Evolutionary conservation across 1,140 invertebrate species (phyloP), one percentile per base, ranked within the genome.

Genomic region (Rhyzopertha dominica): DNA sequence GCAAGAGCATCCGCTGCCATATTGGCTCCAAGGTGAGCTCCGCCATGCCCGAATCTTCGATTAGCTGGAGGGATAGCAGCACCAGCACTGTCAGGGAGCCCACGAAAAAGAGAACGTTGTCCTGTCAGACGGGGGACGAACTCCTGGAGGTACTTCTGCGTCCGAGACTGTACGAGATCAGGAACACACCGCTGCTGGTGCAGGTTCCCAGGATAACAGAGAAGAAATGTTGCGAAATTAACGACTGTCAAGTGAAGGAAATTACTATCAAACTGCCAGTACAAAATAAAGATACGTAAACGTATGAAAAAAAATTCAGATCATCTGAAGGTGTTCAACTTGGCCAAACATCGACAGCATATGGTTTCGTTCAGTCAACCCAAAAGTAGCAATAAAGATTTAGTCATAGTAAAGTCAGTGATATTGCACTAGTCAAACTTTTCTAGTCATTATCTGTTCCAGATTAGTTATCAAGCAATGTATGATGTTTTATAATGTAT

Each of bases 1-100:
- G 81, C 25, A 87, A 85, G 62, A 78, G 80, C 18, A 82, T 90
- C 14, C 70, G 87, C 28, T 89, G 85, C 62, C 85, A 90, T 68
- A 84, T 90, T 54, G 87, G 84, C 16, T 65, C 70, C 5, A 61
- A 64, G 29, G 67, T 72, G 0, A 66, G 68, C 4, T 67, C 70
- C 0, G 68, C 70, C 2, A 58, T 71, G 17, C 62, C 67, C 7
- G 65, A 70, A 7, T 60, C 56, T 1, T 43, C 37, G 9, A 56
- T 54, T 26, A 54, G 48, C 25, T 56, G 53, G 59, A 47, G 45
- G 9, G 56, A 61, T 13, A 51, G 47, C 23, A 48, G 38, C n/a
- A 42, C 43, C 44, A 36, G 2, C 20, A 40, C 16, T 36, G 18
- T 32, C 20, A 39, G 14, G 30, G 39, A 41, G 13, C 29, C 13